Percentiles rank a stretch among this genome's conserved stretches.
These are phyloP conservation scores for Pocillopora verrucosa DNA, from an alignment of 64 coral and sea anemone genomes.

Conservation along the genomic window DNA sequence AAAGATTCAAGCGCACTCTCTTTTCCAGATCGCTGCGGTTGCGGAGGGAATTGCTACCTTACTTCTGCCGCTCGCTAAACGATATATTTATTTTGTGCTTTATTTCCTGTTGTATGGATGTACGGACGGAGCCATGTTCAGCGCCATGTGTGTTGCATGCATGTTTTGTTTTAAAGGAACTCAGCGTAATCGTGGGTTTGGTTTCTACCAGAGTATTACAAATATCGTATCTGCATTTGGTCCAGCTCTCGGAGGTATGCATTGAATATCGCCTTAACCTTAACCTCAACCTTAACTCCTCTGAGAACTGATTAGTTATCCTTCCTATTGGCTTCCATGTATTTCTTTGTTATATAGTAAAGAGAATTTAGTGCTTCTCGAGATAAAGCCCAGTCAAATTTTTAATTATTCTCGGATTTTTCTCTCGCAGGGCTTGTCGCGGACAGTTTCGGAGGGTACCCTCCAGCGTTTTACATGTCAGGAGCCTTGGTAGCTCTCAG, in stretches of 20 bases:
- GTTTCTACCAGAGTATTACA: constrained; percentile 8
- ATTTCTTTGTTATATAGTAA: neutral
- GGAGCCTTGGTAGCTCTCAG: too few species aligned
- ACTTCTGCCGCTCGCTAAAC: constrained; percentile 27
- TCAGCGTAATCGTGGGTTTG: neutral
- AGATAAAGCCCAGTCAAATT: neutral
- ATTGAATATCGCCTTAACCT: too few species aligned
- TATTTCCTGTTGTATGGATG: constrained; percentile 41
- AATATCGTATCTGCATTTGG: constrained; percentile 9
- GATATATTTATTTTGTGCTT: constrained; percentile 35
- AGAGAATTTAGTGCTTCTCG: neutral
- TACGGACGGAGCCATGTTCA: constrained; percentile 38
- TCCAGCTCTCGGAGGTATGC: constrained; percentile 30
- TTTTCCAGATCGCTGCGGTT: constrained; percentile 33
- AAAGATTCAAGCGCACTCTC: neutral
- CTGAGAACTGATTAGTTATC: too few species aligned
- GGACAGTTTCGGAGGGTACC: too few species aligned
- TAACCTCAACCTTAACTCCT: too few species aligned
- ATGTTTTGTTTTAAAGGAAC: constrained; percentile 23
- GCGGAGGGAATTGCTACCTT: constrained; percentile 12
- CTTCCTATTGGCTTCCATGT: too few species aligned
- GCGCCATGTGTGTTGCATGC: neutral
- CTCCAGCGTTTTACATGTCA: too few species aligned
- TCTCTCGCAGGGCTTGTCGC: too few species aligned
- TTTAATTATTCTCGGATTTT: too few species aligned